These are phyloP conservation scores for Lasioglossum vierecki DNA, from an alignment of 2,888 invertebrate species.

Conservation along the genomic window DNA sequence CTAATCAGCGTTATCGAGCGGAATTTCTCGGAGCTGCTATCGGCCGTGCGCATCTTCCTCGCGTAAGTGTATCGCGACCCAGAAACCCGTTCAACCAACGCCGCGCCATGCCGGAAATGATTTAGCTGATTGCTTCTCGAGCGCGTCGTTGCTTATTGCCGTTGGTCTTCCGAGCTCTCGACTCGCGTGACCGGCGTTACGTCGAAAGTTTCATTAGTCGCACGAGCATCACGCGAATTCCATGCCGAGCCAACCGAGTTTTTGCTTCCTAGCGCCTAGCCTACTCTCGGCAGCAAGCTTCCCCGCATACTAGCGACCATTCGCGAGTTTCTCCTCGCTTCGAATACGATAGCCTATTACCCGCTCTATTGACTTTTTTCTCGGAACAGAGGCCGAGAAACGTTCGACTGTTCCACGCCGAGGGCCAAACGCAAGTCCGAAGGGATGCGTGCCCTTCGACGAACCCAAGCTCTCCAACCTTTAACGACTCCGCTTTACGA, in stretches of 20 bases:
- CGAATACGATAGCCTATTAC: conserved; percentile 28
- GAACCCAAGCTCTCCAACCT: conserved; percentile 65
- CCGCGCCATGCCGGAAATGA: conserved; percentile 54
- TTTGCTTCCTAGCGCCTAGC: background rate
- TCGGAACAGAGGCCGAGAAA: background rate
- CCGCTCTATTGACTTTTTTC: conserved; percentile 26
- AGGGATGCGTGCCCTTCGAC: conserved; percentile 54
- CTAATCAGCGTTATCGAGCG: conserved; percentile 43
- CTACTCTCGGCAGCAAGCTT: background rate
- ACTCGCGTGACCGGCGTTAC: conserved; percentile 53
- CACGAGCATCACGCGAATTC: conserved; percentile 56
- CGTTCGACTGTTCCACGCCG: background rate
- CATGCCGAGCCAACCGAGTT: conserved; percentile 3
- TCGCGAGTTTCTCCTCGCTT: background rate
- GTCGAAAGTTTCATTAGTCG: conserved; percentile 61
- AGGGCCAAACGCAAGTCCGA: conserved; percentile 43
- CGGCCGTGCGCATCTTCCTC: conserved; percentile 16
- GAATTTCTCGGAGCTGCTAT: conserved; percentile 11
- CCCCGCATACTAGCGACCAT: background rate
- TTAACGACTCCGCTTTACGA: conserved; percentile 76
- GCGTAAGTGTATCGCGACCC: conserved; percentile 46
- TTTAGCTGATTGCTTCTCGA: conserved; percentile 55
- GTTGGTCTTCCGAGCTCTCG: conserved; percentile 1
- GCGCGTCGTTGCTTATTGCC: conserved; percentile 34
- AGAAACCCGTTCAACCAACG: conserved; percentile 33